Evolutionary conservation across 2,113 vertebrate genomes (phyloP).

Genomic region (Zapus hudsonius): DNA sequence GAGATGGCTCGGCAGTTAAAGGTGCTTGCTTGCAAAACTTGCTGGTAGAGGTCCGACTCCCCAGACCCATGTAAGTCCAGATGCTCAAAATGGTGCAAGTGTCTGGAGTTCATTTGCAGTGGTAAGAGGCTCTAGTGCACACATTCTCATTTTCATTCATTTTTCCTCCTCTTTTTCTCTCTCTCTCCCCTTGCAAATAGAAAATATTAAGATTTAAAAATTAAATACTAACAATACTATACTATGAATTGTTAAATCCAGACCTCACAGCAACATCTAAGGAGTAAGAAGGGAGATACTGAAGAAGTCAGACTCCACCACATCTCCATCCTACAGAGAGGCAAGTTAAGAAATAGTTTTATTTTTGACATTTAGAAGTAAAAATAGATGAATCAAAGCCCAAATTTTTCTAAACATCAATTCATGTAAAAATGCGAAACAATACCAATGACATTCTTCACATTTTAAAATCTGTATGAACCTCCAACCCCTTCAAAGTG

Average conservation of each 20-base stretch:
- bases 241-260: background rate
- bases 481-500: background rate
- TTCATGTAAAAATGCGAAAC: background rate
- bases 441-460: background rate
- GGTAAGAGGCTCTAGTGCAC: no score
- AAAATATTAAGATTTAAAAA: background rate
- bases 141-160: no score
- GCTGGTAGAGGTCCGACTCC: no score
- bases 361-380: constrained; percentile 36
- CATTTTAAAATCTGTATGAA: background rate
- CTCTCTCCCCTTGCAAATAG: no score
- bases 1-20: no score
- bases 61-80: no score
- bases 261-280: background rate
- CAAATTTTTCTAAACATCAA: constrained; percentile 21
- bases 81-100: no score
- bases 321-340: background rate
- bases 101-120: no score
- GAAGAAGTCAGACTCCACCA: background rate
- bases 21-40: no score
- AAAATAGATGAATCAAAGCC: background rate
- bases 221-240: background rate
- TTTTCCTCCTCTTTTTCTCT: no score
- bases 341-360: background rate
- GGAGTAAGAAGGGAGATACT: background rate